Evolutionary conservation across 2,113 vertebrate genomes (phyloP).

Genomic region (Mystacornis crossleyi): DNA sequence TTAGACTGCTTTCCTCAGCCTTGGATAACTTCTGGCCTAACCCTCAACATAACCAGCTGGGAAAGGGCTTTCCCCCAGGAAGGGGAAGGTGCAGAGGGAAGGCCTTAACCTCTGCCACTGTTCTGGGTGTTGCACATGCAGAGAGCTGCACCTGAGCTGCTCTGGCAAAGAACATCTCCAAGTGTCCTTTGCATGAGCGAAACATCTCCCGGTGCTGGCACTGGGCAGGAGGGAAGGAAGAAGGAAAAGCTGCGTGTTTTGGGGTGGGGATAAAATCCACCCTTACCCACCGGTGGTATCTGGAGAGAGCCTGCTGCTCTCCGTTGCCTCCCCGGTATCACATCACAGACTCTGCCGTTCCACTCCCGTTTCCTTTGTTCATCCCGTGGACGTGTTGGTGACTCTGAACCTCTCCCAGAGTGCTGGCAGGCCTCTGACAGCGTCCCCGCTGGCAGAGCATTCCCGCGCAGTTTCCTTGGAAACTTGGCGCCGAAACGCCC

Average conservation of each 20-base stretch:
- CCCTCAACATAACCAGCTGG: not conserved
- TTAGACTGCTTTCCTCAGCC: not conserved
- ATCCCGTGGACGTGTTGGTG: not conserved
- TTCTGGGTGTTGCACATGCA: not conserved
- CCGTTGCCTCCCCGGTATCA: not conserved
- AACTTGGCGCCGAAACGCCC: not conserved
- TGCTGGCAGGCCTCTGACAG: not conserved
- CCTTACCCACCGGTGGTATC: not conserved
- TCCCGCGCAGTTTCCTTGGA: slow-evolving; percentile 59
- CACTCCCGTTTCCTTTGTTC: not conserved
- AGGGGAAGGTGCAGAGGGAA: not conserved
- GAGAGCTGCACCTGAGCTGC: not conserved
- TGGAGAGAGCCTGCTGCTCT: not conserved
- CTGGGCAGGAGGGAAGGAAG: not conserved
- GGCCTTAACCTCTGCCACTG: not conserved
- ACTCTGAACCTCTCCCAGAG: not conserved
- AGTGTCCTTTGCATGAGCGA: not conserved
- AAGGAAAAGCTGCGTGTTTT: not conserved
- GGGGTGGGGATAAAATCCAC: not conserved
- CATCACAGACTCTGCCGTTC: not conserved
- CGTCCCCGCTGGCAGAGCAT: not conserved
- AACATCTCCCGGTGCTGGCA: not conserved
- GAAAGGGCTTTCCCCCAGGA: not conserved
- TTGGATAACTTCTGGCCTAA: not conserved
- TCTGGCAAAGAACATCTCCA: not conserved